Conservation (phyloP, 30 jellyfish, hydroid and myxozoan genomes). For the Aurelia sp. region DNA sequence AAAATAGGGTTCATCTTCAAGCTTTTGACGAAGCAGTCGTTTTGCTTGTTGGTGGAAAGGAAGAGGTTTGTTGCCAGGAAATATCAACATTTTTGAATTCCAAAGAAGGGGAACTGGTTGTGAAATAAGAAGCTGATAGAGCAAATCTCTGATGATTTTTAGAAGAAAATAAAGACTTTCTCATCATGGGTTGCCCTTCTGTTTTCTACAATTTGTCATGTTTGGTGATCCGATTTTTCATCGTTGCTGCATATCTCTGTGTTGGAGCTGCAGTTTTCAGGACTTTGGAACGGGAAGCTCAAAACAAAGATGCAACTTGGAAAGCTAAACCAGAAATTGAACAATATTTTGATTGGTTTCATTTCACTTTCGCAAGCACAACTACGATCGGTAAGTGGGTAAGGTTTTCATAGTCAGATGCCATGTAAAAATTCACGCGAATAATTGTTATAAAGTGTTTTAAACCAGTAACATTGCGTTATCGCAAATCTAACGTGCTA, state of each 20-base stretch:
- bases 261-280: constrained; percentile 81
- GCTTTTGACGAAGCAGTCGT: too few species aligned
- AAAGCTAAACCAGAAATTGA: constrained; percentile 34
- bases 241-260: constrained; percentile 57
- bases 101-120: too few species aligned
- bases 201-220: constrained; percentile 44
- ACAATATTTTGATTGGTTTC: constrained; percentile 67
- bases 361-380: constrained; percentile 55
- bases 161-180: too few species aligned
- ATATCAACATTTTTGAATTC: too few species aligned
- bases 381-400: constrained; percentile 55
- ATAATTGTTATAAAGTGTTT: neutral
- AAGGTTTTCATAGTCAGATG: too few species aligned
- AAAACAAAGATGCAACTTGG: neutral
- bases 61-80: too few species aligned
- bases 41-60: too few species aligned
- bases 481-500: neutral
- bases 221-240: constrained; percentile 43
- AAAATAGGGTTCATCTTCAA: too few species aligned
- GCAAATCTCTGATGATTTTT: too few species aligned
- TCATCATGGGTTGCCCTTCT: constrained; percentile 47
- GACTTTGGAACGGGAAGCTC: constrained; percentile 40
- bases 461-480: neutral
- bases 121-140: too few species aligned
- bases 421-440: too few species aligned